phyloP scores from a whole-genome alignment of 2,113 vertebrate species.

The Herpetotheres cachinnans region DNA sequence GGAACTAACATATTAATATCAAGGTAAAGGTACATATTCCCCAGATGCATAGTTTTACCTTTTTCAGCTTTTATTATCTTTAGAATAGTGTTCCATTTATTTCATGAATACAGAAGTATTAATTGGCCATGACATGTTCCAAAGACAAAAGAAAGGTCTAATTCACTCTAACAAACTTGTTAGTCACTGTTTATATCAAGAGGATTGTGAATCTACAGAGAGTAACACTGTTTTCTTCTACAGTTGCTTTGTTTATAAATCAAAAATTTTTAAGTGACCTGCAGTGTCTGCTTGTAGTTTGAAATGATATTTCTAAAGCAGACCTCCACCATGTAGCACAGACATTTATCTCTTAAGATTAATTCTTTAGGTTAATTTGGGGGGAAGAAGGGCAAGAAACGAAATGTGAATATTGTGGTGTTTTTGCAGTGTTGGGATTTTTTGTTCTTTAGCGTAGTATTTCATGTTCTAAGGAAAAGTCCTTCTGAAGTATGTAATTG shows the following conservation, averaged over 20 bases:
- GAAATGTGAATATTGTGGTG: not conserved
- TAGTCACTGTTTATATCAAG: conserved; percentile 83
- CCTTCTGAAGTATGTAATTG: not conserved
- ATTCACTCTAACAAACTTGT: conserved; percentile 97
- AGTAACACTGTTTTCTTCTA: conserved; percentile 74
- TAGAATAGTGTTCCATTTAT: conserved; percentile 81
- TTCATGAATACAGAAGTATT: conserved; percentile 83
- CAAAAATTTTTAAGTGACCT: conserved; percentile 77
- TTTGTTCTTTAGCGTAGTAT: not conserved
- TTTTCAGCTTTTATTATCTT: conserved; percentile 85
- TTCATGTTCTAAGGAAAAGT: not conserved
- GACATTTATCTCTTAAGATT: conserved; percentile 37
- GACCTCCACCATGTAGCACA: conserved; percentile 17
- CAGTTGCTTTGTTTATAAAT: conserved; percentile 77
- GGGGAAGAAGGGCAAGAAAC: not conserved
- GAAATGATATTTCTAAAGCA: conserved; percentile 53
- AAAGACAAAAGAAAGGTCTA: conserved; percentile 95
- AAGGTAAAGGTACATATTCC: conserved; percentile 90
- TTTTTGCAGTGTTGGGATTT: not conserved
- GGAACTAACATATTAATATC: conserved; percentile 87
- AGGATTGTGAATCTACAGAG: conserved; percentile 78
- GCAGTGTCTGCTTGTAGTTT: conserved; percentile 53
- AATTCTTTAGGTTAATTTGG: not conserved
- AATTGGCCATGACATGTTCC: conserved; percentile 90
- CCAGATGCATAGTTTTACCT: conserved; percentile 83